A percentile compares a stretch with the other conserved stretches of the same genome.
phyloP scores from a whole-genome alignment of 2,797 vertebrate genomes.

The Sebastes hubbsi region DNA sequence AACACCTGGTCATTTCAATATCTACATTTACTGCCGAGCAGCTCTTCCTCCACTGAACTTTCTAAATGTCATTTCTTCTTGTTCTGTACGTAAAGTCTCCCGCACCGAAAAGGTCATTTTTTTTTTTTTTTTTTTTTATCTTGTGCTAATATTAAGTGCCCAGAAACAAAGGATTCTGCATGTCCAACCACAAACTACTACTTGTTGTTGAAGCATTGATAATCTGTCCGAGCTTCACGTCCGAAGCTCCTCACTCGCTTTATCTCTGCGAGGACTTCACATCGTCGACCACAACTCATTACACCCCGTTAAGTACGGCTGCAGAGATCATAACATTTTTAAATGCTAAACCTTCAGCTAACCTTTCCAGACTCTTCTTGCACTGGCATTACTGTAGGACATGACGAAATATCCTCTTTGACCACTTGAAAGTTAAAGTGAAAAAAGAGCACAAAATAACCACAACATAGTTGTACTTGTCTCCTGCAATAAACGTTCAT shows the following conservation, averaged over 20 bases:
- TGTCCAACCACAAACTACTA: slow-evolving; percentile 5
- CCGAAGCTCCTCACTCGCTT: not conserved
- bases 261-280: slow-evolving; percentile 1
- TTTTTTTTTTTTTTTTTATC: slow-evolving; percentile 27
- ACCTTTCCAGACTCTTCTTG: slow-evolving; percentile 11
- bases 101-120: slow-evolving; percentile 32
- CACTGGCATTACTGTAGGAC: not conserved
- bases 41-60: slow-evolving; percentile 11
- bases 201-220: not conserved
- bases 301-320: not conserved
- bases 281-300: slow-evolving; percentile 4
- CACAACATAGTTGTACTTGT: not conserved
- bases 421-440: slow-evolving; percentile 2
- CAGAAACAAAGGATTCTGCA: not conserved
- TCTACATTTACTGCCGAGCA: slow-evolving; percentile 24
- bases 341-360: slow-evolving; percentile 18
- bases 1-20: slow-evolving; percentile 12
- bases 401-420: slow-evolving; percentile 2
- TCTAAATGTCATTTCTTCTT: slow-evolving; percentile 51
- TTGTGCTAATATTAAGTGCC: not conserved
- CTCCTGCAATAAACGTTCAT: not conserved
- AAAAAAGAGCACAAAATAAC: not conserved
- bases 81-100: slow-evolving; percentile 13
- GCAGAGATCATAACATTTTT: slow-evolving; percentile 8
- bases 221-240: not conserved